These are phyloP conservation scores for Puma concolor DNA, from an alignment of 2,113 vertebrate genomes.

Conservation along the genomic window DNA sequence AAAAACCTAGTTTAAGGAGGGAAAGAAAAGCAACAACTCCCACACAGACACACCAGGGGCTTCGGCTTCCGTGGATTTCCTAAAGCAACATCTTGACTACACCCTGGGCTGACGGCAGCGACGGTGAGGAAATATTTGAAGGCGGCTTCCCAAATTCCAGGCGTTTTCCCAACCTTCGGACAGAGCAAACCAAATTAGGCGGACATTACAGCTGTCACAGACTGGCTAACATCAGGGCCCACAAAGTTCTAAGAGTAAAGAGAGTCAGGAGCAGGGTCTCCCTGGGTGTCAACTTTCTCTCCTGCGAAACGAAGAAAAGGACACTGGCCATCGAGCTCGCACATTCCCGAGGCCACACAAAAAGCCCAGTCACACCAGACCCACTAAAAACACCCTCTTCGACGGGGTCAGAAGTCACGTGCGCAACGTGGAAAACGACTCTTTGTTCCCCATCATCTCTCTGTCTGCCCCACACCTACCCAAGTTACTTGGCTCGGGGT, in stretches of 20 bases:
- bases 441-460: not conserved
- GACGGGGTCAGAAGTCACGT: not conserved
- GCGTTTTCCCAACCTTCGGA: constrained; percentile 92
- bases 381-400: not conserved
- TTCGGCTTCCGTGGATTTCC: constrained; percentile 61
- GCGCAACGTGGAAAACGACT: not conserved
- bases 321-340: constrained; percentile 35
- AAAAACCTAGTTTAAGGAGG: not conserved
- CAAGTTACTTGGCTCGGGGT: not conserved
- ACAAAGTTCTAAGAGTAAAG: not conserved
- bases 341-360: not conserved
- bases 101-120: constrained; percentile 89
- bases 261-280: not conserved
- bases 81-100: constrained; percentile 96
- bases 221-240: not conserved
- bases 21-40: not conserved
- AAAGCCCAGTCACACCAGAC: not conserved
- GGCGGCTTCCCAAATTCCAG: constrained; percentile 92
- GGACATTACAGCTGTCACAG: not conserved
- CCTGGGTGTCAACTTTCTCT: constrained; percentile 51
- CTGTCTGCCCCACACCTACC: not conserved
- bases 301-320: constrained; percentile 59
- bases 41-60: not conserved
- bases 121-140: constrained; percentile 82
- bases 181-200: constrained; percentile 66